Base-by-base conservation (phyloP, 1,140 invertebrate species). In the Oscheius sp. region DNA sequence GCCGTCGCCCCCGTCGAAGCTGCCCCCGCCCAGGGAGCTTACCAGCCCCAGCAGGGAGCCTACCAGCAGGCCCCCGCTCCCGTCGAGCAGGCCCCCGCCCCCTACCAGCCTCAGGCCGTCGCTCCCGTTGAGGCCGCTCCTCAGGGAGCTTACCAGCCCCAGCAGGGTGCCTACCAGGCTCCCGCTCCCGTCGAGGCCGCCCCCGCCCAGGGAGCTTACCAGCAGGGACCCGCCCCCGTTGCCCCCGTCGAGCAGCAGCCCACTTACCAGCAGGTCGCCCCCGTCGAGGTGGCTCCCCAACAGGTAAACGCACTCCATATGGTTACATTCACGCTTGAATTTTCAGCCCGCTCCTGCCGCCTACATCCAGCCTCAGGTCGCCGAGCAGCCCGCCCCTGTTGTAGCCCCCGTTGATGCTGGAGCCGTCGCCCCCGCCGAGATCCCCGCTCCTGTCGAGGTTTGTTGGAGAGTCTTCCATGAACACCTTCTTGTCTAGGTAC, bases 161-260 rank as follows among this genome's bases (percentile, higher is more conserved):
- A 67, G 36, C 20, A 3, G 26, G 31, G 26, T 18, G 20, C 23
- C 13, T 35, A 15, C 66, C 4, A 35, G 34, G 46, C 31, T n/a
- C 7, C 20, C 3, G 18, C 42, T 45, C 35, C 20, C 23, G 23
- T 46, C 26, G 28, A 2, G 7, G 23, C 3, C 15, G n/a, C 7
- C 7, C n/a, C 66, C 46, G n/a, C 32, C 34, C 55, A 58, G 31
- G 49, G 67, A 70, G 55, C 35, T 34, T 36, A 72, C 20, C 4
- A 72, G 2, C 15, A 26, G n/a, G 28, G 23, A 36, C 61, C 70
- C 64, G 61, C 32, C 36, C 67, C 36, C 20, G 20, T 32, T 23
- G 67, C 28, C 4, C 46, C 32, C 23, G 55, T 68, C 31, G 38
- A 42, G n/a, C 49, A 55, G 28, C 49, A 58, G 66, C 66, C 23